A percentile compares a stretch with the other conserved stretches of the same genome.
phyloP scores from a whole-genome alignment of 1,140 invertebrate genomes.

The Ceratina japonica region DNA sequence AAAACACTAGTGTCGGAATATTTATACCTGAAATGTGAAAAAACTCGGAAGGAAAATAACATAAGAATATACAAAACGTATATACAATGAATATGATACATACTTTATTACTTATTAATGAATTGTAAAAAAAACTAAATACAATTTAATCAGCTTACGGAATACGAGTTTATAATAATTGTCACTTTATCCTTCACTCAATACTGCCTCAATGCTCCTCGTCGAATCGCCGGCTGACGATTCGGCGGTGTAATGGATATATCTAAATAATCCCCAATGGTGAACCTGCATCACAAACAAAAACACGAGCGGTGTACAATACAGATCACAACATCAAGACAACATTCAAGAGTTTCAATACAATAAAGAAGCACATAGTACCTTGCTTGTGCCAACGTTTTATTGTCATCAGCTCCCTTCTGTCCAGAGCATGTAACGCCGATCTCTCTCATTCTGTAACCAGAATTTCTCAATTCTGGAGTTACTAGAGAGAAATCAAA shows the following conservation, averaged over 20 bases:
- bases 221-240: conserved; percentile 84
- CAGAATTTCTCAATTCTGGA: conserved; percentile 89
- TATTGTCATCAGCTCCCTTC: conserved; percentile 93
- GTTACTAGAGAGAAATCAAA: conserved; percentile 98
- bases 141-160: no score
- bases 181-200: conserved; percentile 57
- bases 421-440: conserved; percentile 96
- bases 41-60: no score
- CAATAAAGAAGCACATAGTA: conserved; percentile 39
- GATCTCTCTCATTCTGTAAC: conserved; percentile 96
- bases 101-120: no score
- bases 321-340: neutral
- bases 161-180: neutral
- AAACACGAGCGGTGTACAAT: neutral
- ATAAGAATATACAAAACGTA: no score
- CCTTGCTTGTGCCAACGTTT: conserved; percentile 90
- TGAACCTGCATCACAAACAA: conserved; percentile 83
- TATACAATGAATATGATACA: no score
- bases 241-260: conserved; percentile 96
- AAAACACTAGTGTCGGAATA: no score
- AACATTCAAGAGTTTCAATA: neutral
- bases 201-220: conserved; percentile 82
- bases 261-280: conserved; percentile 97
- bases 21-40: no score
- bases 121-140: no score